These are phyloP conservation scores for Pseudomyrmex gracilis DNA, from an alignment of 1,140 invertebrate genomes.

Conservation along the genomic window DNA sequence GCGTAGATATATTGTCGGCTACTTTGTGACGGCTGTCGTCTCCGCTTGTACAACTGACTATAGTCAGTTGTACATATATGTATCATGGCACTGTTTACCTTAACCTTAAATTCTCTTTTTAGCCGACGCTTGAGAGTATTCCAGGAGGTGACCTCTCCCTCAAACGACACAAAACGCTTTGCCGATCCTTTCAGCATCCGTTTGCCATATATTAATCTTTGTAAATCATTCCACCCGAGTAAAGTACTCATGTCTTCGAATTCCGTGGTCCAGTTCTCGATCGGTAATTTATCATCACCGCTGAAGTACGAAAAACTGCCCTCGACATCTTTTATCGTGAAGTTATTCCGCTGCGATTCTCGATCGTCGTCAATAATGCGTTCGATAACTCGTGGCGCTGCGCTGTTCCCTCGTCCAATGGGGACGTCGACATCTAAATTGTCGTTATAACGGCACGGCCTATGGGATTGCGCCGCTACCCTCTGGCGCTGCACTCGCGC, in stretches of 20 bases:
- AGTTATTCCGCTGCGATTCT: not conserved
- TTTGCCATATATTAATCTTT: slow-evolving; percentile 58
- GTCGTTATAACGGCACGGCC: too few species aligned
- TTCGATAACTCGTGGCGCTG: too few species aligned
- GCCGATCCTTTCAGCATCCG: slow-evolving; percentile 52
- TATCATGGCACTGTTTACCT: slow-evolving; percentile 34
- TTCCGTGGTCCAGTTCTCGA: slow-evolving; percentile 32
- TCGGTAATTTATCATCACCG: slow-evolving; percentile 34
- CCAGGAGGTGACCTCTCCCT: not conserved
- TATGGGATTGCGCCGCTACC: too few species aligned
- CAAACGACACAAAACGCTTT: slow-evolving; percentile 41
- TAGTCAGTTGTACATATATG: too few species aligned
- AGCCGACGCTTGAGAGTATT: not conserved
- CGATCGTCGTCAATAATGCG: too few species aligned
- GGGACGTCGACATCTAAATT: too few species aligned
- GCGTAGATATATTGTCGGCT: slow-evolving; percentile 66
- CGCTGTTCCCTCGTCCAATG: too few species aligned
- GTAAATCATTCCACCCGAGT: slow-evolving; percentile 39
- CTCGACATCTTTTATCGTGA: slow-evolving; percentile 36
- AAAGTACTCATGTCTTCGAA: slow-evolving; percentile 54
- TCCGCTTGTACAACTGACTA: slow-evolving; percentile 15
- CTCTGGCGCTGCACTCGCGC: too few species aligned
- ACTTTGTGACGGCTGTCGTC: slow-evolving; percentile 23
- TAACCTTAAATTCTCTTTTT: slow-evolving; percentile 17
- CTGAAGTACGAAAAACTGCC: slow-evolving; percentile 2